Evolutionary conservation across 2,888 invertebrate species (phyloP).

Genomic region (Dichetophora obliterata): DNA sequence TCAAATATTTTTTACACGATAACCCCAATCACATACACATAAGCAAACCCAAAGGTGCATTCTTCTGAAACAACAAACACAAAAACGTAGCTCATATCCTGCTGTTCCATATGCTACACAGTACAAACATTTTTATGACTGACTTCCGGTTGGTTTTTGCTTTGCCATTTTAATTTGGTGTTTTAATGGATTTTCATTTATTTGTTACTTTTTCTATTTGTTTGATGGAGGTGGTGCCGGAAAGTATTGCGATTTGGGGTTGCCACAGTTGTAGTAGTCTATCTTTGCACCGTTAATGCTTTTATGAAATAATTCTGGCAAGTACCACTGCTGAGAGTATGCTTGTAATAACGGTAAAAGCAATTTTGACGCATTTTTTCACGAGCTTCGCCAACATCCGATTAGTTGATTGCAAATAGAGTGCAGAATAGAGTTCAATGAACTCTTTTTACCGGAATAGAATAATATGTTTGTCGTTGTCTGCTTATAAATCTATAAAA

Average conservation of each 20-base stretch:
- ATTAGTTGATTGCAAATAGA: constrained; percentile 20
- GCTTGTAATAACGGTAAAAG: neutral
- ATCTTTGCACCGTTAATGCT: neutral
- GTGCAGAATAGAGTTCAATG: neutral
- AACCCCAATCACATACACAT: neutral
- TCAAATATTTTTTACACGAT: neutral
- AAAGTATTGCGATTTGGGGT: neutral
- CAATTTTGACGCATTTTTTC: constrained; percentile 27
- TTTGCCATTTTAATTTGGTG: neutral
- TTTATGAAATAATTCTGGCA: neutral
- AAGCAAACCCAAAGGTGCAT: neutral
- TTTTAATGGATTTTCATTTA: constrained; percentile 30
- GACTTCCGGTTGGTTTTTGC: constrained; percentile 27
- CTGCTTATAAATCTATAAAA: no score
- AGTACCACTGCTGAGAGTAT: neutral
- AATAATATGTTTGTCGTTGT: neutral
- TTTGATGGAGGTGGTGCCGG: neutral
- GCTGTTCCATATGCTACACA: constrained; percentile 22
- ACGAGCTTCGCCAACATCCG: constrained; percentile 14
- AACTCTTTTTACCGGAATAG: neutral
- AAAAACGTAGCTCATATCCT: constrained; percentile 24
- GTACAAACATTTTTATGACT: constrained; percentile 28
- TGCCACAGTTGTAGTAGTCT: neutral
- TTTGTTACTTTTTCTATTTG: constrained; percentile 13
- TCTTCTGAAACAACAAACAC: neutral